Evolutionary conservation across 1,140 invertebrate species (phyloP).

Genomic region (Aphelenchoides besseyi): DNA sequence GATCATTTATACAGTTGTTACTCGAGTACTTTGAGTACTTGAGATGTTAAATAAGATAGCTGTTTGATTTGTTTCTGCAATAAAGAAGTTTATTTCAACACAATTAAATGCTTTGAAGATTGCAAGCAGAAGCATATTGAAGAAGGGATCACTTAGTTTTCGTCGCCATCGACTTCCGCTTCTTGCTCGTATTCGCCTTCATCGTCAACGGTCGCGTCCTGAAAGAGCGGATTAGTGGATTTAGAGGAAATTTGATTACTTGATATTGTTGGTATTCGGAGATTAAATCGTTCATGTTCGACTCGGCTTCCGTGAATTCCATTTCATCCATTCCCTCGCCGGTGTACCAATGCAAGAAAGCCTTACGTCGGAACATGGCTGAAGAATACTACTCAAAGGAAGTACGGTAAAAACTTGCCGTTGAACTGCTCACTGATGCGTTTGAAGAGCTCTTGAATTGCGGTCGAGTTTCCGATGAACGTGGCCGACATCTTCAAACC

Average conservation of each 20-base stretch:
- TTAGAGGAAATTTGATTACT: neutral
- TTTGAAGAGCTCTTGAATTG: constrained; percentile 71
- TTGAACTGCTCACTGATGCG: constrained; percentile 68
- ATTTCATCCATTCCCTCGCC: constrained; percentile 70
- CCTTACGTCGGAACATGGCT: constrained; percentile 86
- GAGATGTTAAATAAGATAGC: too few species aligned
- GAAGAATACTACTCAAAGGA: too few species aligned
- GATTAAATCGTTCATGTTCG: constrained; percentile 79
- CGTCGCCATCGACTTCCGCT: constrained; percentile 23
- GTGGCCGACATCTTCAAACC: constrained; percentile 66
- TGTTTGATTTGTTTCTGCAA: too few species aligned
- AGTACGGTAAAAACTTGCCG: too few species aligned
- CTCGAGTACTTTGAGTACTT: too few species aligned
- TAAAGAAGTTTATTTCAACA: too few species aligned
- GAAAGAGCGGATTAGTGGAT: neutral
- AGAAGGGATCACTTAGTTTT: too few species aligned
- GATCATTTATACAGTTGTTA: too few species aligned
- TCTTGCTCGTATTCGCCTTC: constrained; percentile 54
- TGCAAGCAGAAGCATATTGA: too few species aligned
- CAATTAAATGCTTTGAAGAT: too few species aligned
- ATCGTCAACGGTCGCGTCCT: constrained; percentile 57
- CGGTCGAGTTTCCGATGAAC: constrained; percentile 66
- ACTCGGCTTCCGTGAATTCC: constrained; percentile 73
- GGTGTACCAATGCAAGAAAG: constrained; percentile 88
- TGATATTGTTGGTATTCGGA: constrained; percentile 85